Base-by-base conservation (phyloP, 2,888 invertebrate species). In the Galerucella calmariensis region DNA sequence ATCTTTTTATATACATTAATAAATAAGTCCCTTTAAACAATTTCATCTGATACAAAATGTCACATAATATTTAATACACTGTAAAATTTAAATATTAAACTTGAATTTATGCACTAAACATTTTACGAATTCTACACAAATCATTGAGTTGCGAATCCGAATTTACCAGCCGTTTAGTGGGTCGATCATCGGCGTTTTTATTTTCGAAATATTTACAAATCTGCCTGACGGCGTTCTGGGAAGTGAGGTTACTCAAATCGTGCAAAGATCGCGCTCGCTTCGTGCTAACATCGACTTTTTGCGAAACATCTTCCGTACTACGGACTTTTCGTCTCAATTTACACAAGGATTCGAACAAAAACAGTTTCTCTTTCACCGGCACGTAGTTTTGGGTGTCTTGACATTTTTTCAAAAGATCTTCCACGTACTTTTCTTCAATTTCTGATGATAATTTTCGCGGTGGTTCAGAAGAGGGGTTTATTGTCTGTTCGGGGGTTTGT, bases 201-300 rank as follows among this genome's bases (percentile, higher is more conserved):
- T 91, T 91, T 83, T 93, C 93, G 86, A 93, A 93, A 87, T 92
- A 92, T 85, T 92, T 91, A 79, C 93, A 91, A 87, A 93, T 90
- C 83, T 93, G 92, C 73, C 92, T 89, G 27, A 93, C 93, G 27
- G 86, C 87, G 12, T 84, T 83, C 62, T 82, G 84, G 11, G 90
- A 89, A 74, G 90, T 87, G 5, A 84, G 82, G 72, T 89, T 86
- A 61, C 89, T 89, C 41, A 91, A 87, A 86, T 93, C 93, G 85
- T 93, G 93, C 81, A 93, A 85, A 0, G 93, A 93, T 9, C 92
- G 88, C 0, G 93, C 92, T 3, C 93, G 88, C 73, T 92, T 90
- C 48, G 88, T 87, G 2, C 85, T 84, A 10, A 88, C 82, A 62
- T 83, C 83, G 0, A 87, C 86, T 74, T 81, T 84, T 46, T 82